A percentile compares a stretch with the other conserved stretches of the same genome.
phyloP scores from a whole-genome alignment of 2,113 vertebrate species.

The Nerophis lumbriciformis region DNA sequence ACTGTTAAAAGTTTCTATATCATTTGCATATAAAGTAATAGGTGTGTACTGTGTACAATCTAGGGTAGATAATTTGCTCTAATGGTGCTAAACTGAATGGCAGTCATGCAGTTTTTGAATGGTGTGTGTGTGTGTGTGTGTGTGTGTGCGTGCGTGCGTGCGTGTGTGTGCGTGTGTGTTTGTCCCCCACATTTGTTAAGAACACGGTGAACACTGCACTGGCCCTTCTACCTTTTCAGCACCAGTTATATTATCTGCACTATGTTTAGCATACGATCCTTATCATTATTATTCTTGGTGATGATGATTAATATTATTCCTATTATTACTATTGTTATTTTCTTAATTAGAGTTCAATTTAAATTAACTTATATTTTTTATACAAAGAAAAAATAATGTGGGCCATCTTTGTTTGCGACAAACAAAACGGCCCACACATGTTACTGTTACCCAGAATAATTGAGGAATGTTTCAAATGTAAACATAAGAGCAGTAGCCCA shows the following conservation, averaged over 20 bases:
- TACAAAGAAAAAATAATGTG: slow-evolving; percentile 72
- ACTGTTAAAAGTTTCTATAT: slow-evolving; percentile 40
- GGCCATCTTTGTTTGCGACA: slow-evolving; percentile 75
- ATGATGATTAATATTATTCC: slow-evolving; percentile 61
- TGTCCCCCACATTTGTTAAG: slow-evolving; percentile 13
- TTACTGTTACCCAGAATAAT: slow-evolving; percentile 71
- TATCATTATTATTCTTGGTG: slow-evolving; percentile 60
- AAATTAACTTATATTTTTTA: slow-evolving; percentile 86
- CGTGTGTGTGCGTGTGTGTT: slow-evolving; percentile 19
- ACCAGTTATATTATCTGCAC: slow-evolving; percentile 76
- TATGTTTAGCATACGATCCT: slow-evolving; percentile 76
- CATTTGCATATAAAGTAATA: slow-evolving; percentile 41
- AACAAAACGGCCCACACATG: slow-evolving; percentile 69
- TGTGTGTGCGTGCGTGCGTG: slow-evolving; percentile 18
- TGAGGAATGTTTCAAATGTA: slow-evolving; percentile 76
- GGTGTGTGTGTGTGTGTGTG: slow-evolving; percentile 21
- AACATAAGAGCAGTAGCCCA: slow-evolving; percentile 74
- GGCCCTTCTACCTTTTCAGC: slow-evolving; percentile 63
- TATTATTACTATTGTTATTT: slow-evolving; percentile 77
- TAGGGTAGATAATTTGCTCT: slow-evolving; percentile 63
- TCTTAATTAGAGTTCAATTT: slow-evolving; percentile 79
- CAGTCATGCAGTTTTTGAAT: slow-evolving; percentile 69
- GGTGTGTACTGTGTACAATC: slow-evolving; percentile 54
- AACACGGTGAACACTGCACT: slow-evolving; percentile 65
- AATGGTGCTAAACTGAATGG: slow-evolving; percentile 72